A percentile compares a stretch with the other conserved stretches of the same genome.
Conservation (phyloP, 2,113 vertebrate species). For the Gymnarchus niloticus region DNA sequence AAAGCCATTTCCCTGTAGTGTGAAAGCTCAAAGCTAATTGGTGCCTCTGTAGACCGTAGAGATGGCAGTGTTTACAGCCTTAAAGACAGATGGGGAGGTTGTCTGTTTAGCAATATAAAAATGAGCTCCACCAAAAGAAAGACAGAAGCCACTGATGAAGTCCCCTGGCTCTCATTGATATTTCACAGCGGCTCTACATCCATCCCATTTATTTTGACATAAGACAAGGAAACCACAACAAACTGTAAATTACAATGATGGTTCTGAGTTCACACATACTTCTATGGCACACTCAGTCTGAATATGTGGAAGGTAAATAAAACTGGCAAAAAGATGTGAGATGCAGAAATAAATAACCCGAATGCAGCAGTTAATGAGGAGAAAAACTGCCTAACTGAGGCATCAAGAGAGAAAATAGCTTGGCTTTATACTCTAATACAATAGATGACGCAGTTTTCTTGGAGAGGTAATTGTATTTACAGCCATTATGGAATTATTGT, state of each 20-base stretch:
- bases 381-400: not conserved
- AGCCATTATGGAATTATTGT: slow-evolving; percentile 1
- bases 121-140: not conserved
- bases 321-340: not conserved
- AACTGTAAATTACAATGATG: not conserved
- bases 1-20: not conserved
- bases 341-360: not conserved
- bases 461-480: not conserved
- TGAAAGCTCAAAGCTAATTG: not conserved
- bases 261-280: not conserved
- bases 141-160: not conserved
- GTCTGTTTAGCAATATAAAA: slow-evolving; percentile 2
- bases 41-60: not conserved
- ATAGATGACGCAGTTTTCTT: not conserved
- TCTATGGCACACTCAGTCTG: not conserved
- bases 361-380: not conserved
- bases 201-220: not conserved
- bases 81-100: not conserved
- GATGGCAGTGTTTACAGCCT: not conserved
- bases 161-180: not conserved
- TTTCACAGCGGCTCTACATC: not conserved
- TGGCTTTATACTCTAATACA: not conserved
- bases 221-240: not conserved
- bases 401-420: not conserved
- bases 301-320: not conserved